Evolutionary conservation across 2,888 invertebrate genomes (phyloP).

Genomic region (Petrophora chlorosata): DNA sequence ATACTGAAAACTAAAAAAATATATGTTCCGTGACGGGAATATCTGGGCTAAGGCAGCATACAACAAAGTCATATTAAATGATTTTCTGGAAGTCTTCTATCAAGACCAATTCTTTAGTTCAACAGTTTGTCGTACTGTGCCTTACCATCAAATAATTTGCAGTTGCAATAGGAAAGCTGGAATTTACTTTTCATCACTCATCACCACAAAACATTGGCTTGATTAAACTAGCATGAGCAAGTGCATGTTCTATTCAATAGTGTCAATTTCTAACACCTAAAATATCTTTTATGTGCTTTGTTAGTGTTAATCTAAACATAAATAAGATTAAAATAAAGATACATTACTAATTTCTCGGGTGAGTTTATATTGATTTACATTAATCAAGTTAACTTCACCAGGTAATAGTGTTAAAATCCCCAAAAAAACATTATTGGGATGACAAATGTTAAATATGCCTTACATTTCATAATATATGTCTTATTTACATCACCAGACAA

Average conservation of each 20-base stretch:
- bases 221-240: slow-evolving; percentile 10
- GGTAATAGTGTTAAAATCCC: slow-evolving; percentile 14
- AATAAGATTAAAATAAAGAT: slow-evolving; percentile 64
- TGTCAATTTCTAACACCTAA: slow-evolving; percentile 23
- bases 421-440: slow-evolving; percentile 26
- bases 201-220: slow-evolving; percentile 1
- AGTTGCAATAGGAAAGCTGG: too few relatives aligned
- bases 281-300: slow-evolving; percentile 45
- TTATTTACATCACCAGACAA: slow-evolving; percentile 62
- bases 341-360: slow-evolving; percentile 46
- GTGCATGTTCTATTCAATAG: slow-evolving; percentile 32
- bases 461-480: slow-evolving; percentile 6
- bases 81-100: too few relatives aligned
- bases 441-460: slow-evolving; percentile 28
- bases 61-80: not conserved
- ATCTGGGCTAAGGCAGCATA: not conserved
- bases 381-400: slow-evolving; percentile 3
- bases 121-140: too few relatives aligned
- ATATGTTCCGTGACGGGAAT: slow-evolving; percentile 29
- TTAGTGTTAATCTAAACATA: slow-evolving; percentile 67
- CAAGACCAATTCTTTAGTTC: too few relatives aligned
- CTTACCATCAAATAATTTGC: too few relatives aligned
- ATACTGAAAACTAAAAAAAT: slow-evolving; percentile 54
- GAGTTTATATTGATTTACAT: slow-evolving; percentile 31
- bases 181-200: too few relatives aligned